Evolutionary conservation across 2,113 vertebrate species (phyloP).

Genomic region (Notechis scutatus): DNA sequence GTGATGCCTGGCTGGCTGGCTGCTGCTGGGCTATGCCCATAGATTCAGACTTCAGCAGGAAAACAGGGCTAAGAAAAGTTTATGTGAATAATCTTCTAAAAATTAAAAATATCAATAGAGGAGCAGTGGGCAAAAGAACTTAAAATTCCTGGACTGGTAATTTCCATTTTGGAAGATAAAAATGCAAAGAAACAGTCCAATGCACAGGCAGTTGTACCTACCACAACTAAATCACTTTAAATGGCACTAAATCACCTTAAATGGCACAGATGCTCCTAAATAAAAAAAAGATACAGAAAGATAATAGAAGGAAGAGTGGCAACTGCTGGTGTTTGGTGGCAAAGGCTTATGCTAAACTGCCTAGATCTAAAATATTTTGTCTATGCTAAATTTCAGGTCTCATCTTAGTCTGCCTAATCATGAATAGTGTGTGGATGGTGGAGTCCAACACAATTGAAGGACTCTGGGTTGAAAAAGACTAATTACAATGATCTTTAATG

Average conservation of each 20-base stretch:
- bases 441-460: neutral
- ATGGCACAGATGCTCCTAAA: neutral
- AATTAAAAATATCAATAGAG: neutral
- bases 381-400: neutral
- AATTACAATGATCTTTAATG: neutral
- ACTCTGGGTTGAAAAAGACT: neutral
- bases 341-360: neutral
- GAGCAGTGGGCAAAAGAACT: neutral
- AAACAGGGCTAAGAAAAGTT: neutral
- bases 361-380: neutral
- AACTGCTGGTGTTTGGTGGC: neutral
- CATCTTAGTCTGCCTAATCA: neutral
- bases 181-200: neutral
- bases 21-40: neutral
- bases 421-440: neutral
- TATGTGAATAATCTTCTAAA: neutral
- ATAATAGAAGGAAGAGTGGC: neutral
- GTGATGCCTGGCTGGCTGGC: neutral
- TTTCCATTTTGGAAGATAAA: neutral
- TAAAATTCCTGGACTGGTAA: neutral
- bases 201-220: neutral
- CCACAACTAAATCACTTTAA: neutral
- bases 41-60: neutral
- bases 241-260: neutral
- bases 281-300: neutral